Evolutionary conservation across 2,113 vertebrate genomes (phyloP).

Genomic region (Calidris pugnax): DNA sequence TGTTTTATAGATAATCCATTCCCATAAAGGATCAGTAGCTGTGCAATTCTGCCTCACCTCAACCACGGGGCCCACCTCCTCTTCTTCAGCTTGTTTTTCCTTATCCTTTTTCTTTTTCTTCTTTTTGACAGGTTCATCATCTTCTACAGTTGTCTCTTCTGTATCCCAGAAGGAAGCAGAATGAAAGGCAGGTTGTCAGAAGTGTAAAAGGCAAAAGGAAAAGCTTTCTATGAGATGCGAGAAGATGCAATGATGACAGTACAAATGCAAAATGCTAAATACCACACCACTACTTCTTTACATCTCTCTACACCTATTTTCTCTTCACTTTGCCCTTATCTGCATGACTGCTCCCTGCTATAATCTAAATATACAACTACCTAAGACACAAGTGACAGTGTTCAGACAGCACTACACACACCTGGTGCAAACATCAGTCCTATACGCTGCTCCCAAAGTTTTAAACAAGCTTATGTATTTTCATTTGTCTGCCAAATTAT

Average conservation of each 20-base stretch:
- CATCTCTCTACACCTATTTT: not conserved
- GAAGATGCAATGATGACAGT: not conserved
- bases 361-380: not conserved
- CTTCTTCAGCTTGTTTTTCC: constrained; percentile 74
- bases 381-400: not conserved
- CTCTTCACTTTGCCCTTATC: not conserved
- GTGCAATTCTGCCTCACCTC: constrained; percentile 54
- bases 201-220: not conserved
- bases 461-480: not conserved
- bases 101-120: constrained; percentile 92
- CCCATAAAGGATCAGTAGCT: not conserved
- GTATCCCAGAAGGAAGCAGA: not conserved
- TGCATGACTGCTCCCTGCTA: not conserved
- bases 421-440: not conserved
- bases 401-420: not conserved
- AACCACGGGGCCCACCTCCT: constrained; percentile 35
- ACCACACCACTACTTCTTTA: not conserved
- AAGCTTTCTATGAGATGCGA: not conserved
- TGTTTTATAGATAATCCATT: not conserved
- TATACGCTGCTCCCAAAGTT: not conserved
- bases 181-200: not conserved
- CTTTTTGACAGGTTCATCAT: constrained; percentile 79
- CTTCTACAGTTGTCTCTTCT: constrained; percentile 61
- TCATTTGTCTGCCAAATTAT: not conserved
- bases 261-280: not conserved